Percentiles rank a stretch among this genome's conserved stretches.
phyloP scores from a whole-genome alignment of 2,797 vertebrate genomes.

The Tadarida brasiliensis region DNA sequence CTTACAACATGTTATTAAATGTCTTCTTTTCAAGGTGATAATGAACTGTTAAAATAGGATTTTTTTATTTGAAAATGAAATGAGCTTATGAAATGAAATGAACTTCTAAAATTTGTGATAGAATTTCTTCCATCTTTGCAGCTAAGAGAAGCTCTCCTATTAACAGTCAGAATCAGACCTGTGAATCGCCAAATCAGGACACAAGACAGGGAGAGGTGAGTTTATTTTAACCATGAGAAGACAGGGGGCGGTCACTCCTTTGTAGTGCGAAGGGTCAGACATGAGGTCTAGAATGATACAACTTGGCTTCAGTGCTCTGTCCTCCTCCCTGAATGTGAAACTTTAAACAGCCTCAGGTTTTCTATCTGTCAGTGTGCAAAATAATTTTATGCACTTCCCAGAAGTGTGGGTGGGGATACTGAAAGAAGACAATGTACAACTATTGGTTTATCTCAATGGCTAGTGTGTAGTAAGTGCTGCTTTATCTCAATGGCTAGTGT shows the following conservation, averaged over 20 bases:
- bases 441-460: neutral
- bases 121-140: conserved; percentile 80
- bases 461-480: neutral
- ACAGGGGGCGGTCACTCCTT: neutral
- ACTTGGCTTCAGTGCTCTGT: neutral
- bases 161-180: conserved; percentile 93
- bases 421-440: neutral
- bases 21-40: conserved; percentile 9
- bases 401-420: neutral
- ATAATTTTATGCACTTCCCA: neutral
- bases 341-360: neutral
- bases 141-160: conserved; percentile 97
- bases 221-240: neutral
- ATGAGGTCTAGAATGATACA: neutral
- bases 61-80: conserved; percentile 57
- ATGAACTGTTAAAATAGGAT: neutral
- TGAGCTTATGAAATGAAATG: conserved; percentile 18
- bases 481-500: neutral
- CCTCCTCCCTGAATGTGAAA: neutral
- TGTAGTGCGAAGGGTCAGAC: neutral
- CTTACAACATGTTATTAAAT: conserved; percentile 12
- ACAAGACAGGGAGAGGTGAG: conserved; percentile 84
- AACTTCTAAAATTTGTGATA: conserved; percentile 42
- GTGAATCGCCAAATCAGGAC: conserved; percentile 93
- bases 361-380: neutral